A percentile compares a stretch with the other conserved stretches of the same genome.
Conservation (phyloP, 2,888 invertebrate genomes). For the Rhyacophila evoluta region DNA sequence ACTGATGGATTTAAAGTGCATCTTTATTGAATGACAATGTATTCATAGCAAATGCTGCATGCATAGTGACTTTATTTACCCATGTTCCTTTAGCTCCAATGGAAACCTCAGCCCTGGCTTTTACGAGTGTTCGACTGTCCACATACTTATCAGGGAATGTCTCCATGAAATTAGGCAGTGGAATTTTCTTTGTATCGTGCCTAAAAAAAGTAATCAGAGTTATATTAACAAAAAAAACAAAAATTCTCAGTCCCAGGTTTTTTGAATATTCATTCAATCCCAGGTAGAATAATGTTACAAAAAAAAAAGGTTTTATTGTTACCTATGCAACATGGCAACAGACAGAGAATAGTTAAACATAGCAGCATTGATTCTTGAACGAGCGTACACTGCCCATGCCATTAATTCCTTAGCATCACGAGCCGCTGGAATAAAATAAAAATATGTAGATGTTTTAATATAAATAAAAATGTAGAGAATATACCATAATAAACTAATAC, state of each 20-base stretch:
- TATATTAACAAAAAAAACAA: no score
- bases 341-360: slow-evolving; percentile 73
- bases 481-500: no score
- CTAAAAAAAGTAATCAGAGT: no score
- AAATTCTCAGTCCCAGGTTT: no score
- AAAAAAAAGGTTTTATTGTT: no score
- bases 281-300: not conserved
- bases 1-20: no score
- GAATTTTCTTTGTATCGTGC: slow-evolving; percentile 69
- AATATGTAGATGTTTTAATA: no score
- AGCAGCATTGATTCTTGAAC: slow-evolving; percentile 72
- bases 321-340: slow-evolving; percentile 70
- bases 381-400: slow-evolving; percentile 68
- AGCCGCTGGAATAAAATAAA: slow-evolving; percentile 68
- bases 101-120: slow-evolving; percentile 68
- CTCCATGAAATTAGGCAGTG: slow-evolving; percentile 71
- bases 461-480: no score
- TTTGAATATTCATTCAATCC: no score
- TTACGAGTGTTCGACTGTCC: slow-evolving; percentile 67
- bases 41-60: no score
- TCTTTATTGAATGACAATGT: no score
- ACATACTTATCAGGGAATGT: slow-evolving; percentile 74
- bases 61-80: slow-evolving; percentile 55
- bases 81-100: slow-evolving; percentile 65
- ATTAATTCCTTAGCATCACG: slow-evolving; percentile 68